Evolutionary conservation across 2,888 invertebrate species (phyloP), one percentile per base, ranked within the genome.

Genomic region (Criorhina ranunculi): DNA sequence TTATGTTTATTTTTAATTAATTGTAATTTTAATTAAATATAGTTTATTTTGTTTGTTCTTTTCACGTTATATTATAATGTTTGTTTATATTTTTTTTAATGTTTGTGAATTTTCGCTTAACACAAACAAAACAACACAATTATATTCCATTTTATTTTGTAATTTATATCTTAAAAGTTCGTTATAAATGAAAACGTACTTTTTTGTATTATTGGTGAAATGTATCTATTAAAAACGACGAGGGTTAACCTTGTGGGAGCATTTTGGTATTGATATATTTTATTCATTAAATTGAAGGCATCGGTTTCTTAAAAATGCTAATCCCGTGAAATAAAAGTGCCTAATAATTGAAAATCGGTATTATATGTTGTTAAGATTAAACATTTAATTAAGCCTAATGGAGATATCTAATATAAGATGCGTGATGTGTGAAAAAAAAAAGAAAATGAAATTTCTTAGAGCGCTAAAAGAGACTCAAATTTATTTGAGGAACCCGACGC

Each of bases 211-310:
- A 24, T 70, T 31, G 29, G 15, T 55, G 29, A 60, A 35, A 12
- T 46, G 15, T 53, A 24, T 42, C 37, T 42, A 11, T 40, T 11
- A 46, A 53, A 69, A 44, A 8, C 8, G 42, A 37, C 24, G 24
- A 24, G 24, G 24, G 24, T 44, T 60, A 49, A 67, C 9, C 55
- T 69, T 62, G 35, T 57, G 46, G 42, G 49, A 49, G 37, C 51
- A 73, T 79, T 59, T 66, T 66, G 64, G 44, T 79, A 72, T 51
- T 72, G 73, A 59, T 73, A 31, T 24, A 42, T 60, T n/a, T n/a
- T 78, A 12, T 29, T 5, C 44, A 8, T 35, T 55, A 19, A 15
- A 37, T 37, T 46, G 12, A 46, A 59, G 57, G 70, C 37, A 70
- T 40, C 42, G 40, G 7, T 29, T 53, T 57, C 2, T 69, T 57